Conservation (phyloP, 2,113 vertebrate species). For the Eurystomus gularis region DNA sequence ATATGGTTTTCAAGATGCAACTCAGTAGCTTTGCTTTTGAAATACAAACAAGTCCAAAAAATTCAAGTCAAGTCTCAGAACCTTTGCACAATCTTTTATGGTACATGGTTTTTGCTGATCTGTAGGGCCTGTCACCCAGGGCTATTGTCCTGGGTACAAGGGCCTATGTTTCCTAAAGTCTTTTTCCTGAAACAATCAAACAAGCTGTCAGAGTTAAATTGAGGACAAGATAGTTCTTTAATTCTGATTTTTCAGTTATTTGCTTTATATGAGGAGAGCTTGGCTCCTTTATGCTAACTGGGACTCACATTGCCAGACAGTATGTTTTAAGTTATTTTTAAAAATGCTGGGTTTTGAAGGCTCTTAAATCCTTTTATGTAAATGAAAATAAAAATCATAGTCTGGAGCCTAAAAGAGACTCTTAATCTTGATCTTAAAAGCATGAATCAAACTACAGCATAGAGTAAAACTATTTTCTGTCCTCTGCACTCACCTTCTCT, state of each 20-base stretch:
- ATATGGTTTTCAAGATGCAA: conserved; percentile 5
- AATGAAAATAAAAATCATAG: conserved; percentile 63
- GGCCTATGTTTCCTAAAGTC: neutral
- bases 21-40: conserved; percentile 34
- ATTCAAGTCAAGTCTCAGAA: conserved; percentile 20
- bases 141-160: neutral
- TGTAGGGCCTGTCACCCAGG: neutral
- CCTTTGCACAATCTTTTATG: neutral
- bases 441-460: neutral
- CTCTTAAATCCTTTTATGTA: conserved; percentile 62
- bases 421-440: conserved; percentile 53
- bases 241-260: conserved; percentile 31
- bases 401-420: conserved; percentile 28
- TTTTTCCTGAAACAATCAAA: conserved; percentile 15
- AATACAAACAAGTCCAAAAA: conserved; percentile 30
- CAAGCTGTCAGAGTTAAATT: conserved; percentile 10
- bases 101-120: neutral
- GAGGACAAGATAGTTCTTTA: conserved; percentile 34
- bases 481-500: neutral
- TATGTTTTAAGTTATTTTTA: conserved; percentile 62
- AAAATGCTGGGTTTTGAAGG: conserved; percentile 49
- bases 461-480: conserved; percentile 18
- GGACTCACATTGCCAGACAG: conserved; percentile 38
- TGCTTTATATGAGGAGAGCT: conserved; percentile 12
- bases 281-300: conserved; percentile 14